Base-by-base conservation (phyloP, 2,888 invertebrate species). In the Caenorhabditis virilis region DNA sequence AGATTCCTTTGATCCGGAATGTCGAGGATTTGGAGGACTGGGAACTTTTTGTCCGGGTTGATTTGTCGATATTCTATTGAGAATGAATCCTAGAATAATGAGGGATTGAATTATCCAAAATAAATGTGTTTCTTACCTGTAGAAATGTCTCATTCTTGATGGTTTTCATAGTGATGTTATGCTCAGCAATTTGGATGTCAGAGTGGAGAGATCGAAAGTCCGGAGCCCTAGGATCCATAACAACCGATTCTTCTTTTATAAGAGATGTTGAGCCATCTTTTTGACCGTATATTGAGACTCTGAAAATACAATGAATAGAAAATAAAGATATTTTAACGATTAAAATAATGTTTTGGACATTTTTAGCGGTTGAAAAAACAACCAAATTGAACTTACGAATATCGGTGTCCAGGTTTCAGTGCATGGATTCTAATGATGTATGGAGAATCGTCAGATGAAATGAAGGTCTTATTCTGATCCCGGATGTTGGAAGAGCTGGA, bases 1-100 rank as follows among this genome's bases (percentile, higher is more conserved):
- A 80, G 69, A 26, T 78, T 70, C 39, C 73, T 67, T 50, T 82
- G 81, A 16, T 80, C 81, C 5, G 69, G 57, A 51, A 80, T 77
- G 47, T 80, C 80, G 51, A 77, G 63, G 20, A 82, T 76, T 46
- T 82, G 80, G 26, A 82, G 73, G 15, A 75, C 71, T 4, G 82
- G 78, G 53, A 69, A 82, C 42, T 78, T 72, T 36, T 77, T 72
- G 18, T 77, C 76, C 15, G 82, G 80, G 16, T 74, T 74, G n/a
- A 82, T 53, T 57, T 82, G 79, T 13, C 76, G 67, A 55, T 79
- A 80, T 58, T 69, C 68, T 38, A 78, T 70, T 1, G 69, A 62
- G 54, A 78, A 75, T 1, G 71, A 69, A 38, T 76, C 76, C 67
- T 69, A 53, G 38, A 59, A 63, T 42, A 46, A 46, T 50, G 33